Evolutionary conservation across 1,140 invertebrate species (phyloP).

Genomic region (Atta texana): DNA sequence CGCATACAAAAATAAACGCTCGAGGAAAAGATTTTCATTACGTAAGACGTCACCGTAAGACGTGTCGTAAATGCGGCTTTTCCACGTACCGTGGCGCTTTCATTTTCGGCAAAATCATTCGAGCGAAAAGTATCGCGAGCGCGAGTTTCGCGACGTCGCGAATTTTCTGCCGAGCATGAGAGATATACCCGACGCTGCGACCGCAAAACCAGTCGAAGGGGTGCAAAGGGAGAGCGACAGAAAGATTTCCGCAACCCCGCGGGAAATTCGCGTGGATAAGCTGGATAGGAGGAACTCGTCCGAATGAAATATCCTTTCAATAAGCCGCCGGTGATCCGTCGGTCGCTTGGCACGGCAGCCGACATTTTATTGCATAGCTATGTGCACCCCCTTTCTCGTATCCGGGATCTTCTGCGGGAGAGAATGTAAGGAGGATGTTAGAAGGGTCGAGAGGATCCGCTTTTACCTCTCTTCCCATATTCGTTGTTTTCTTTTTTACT

Average conservation of each 20-base stretch:
- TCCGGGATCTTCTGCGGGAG: constrained; percentile 59
- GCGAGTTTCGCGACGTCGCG: constrained; percentile 35
- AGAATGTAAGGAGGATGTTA: constrained; percentile 74
- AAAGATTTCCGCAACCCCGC: constrained; percentile 78
- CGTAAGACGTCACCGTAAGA: constrained; percentile 35
- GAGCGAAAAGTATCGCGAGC: constrained; percentile 56
- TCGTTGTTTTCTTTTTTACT: constrained; percentile 11
- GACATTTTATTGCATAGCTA: constrained; percentile 81
- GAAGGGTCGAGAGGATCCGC: constrained; percentile 58
- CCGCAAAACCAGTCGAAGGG: constrained; percentile 26
- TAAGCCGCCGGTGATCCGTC: constrained; percentile 81
- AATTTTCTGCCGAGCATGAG: constrained; percentile 55
- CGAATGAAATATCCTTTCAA: constrained; percentile 84
- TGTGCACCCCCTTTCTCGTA: constrained; percentile 48
- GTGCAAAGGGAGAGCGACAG: constrained; percentile 31
- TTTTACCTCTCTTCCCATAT: constrained; percentile 42
- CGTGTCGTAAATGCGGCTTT: constrained; percentile 26
- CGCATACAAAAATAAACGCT: constrained; percentile 14
- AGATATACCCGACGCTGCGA: constrained; percentile 29
- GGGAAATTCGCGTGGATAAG: constrained; percentile 81
- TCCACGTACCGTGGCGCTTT: constrained; percentile 53
- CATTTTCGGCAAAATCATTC: constrained; percentile 43
- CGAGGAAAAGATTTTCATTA: constrained; percentile 32
- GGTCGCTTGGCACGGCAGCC: constrained; percentile 79
- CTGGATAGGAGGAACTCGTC: constrained; percentile 76